A percentile compares a stretch with the other conserved stretches of the same genome.
Conservation (phyloP, 2,888 invertebrate species). For the Tenthredo distinguenda region DNA sequence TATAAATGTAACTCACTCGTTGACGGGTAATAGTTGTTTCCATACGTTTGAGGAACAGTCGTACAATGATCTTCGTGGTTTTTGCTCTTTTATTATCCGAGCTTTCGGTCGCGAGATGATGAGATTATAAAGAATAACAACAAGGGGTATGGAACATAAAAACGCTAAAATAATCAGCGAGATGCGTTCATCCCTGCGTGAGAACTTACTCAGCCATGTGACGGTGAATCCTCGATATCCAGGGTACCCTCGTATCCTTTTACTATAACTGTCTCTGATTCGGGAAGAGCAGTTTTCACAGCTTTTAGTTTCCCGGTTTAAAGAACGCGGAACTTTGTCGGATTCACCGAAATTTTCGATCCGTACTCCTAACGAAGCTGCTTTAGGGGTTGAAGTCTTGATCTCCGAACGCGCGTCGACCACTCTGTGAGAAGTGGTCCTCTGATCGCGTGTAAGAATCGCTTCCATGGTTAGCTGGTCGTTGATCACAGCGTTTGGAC, state of each 20-base stretch:
- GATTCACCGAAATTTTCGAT: background rate
- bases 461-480: conserved; percentile 65
- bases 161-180: background rate
- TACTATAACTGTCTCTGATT: conserved; percentile 55
- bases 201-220: conserved; percentile 76
- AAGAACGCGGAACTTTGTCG: background rate
- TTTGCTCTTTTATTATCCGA: background rate
- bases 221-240: conserved; percentile 56
- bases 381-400: conserved; percentile 9
- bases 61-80: background rate
- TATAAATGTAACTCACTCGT: conserved; percentile 51
- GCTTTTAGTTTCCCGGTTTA: background rate
- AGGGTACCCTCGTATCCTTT: conserved; percentile 59
- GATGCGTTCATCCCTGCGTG: conserved; percentile 11
- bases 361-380: conserved; percentile 11
- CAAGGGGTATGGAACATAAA: background rate
- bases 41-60: conserved; percentile 20
- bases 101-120: background rate
- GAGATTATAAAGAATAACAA: background rate
- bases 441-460: conserved; percentile 73
- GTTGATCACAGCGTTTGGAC: background rate
- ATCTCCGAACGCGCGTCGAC: conserved; percentile 26
- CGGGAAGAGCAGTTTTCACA: background rate
- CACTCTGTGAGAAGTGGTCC: conserved; percentile 73
- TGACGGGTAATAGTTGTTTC: background rate